Evolutionary conservation across 2,888 invertebrate species (phyloP), one percentile per base, ranked within the genome.

Genomic region (Apocheima hispidaria): DNA sequence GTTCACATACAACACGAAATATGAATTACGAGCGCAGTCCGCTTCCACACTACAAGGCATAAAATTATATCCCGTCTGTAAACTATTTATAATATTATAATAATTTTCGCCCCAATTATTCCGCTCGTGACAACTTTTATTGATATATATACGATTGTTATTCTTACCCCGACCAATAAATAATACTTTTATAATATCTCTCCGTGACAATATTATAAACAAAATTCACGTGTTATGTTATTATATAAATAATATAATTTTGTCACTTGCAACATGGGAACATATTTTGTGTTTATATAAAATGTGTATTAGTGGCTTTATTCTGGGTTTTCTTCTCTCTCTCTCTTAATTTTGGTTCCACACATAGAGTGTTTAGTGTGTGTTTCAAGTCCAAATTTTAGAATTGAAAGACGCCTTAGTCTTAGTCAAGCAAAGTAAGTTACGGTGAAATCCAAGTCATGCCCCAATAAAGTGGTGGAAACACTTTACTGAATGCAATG

Each of bases 1-100:
- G 62, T 51, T 69, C 55, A 50, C 55, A 18, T 67, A 81, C 55
- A 23, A 75, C 73, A 73, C 81, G 73, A 86, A 86, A 82, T 91
- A 92, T 92, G 92, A 92, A 77, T 90, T 87, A 92, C 79, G 82
- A 73, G 77, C 83, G 83, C 72, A 77, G 86, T 82, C 84, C 86
- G 89, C 81, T 83, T 81, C 78, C 82, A 77, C 78, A 81, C 77
- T 86, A 87, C 87, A 85, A 76, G 77, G 63, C 81, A 87, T 88
- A 87, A 90, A 90, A 90, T 88, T 84, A 90, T 85, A 81, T 79
- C 79, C 80, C 83, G 84, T 83, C 85, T 84, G 82, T 87, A 90
- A 90, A 91, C 92, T 92, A 92, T 91, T 91, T 91, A 90, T 89
- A 90, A 84, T 87, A 92, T 85, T 87, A 90, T 90, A 88, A 92